These are phyloP conservation scores for Acanthurus lineatus DNA, from an alignment of 2,797 vertebrate genomes.

Conservation along the genomic window DNA sequence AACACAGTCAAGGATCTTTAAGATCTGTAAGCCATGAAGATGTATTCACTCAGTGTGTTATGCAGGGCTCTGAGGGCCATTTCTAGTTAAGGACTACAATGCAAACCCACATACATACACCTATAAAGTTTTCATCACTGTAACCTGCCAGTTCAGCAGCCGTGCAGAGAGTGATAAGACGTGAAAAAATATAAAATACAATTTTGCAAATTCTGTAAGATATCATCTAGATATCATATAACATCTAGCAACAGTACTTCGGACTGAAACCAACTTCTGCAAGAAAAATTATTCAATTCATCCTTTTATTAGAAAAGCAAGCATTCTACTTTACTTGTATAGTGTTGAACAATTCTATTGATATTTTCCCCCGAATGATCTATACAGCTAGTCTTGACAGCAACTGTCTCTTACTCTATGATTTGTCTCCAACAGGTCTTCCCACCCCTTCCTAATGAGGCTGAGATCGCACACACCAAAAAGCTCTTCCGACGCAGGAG, in stretches of 20 bases:
- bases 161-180: neutral
- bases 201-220: neutral
- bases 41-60: neutral
- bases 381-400: slow-evolving; percentile 37
- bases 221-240: neutral
- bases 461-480: slow-evolving; percentile 97
- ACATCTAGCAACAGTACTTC: neutral
- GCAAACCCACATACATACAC: neutral
- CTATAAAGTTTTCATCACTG: neutral
- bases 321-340: neutral
- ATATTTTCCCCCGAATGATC: slow-evolving; percentile 23
- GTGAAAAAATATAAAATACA: neutral
- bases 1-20: slow-evolving; percentile 4
- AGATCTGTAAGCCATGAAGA: neutral
- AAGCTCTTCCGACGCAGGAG: slow-evolving; percentile 94
- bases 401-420: slow-evolving; percentile 45
- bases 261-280: neutral
- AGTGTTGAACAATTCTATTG: neutral
- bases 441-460: slow-evolving; percentile 93
- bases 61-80: neutral
- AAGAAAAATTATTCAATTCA: neutral
- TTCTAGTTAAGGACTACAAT: neutral
- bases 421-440: slow-evolving; percentile 87
- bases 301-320: slow-evolving; percentile 4
- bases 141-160: slow-evolving; percentile 1